These are phyloP conservation scores for Brenthis ino DNA, from an alignment of 2,888 invertebrate species.

Conservation along the genomic window DNA sequence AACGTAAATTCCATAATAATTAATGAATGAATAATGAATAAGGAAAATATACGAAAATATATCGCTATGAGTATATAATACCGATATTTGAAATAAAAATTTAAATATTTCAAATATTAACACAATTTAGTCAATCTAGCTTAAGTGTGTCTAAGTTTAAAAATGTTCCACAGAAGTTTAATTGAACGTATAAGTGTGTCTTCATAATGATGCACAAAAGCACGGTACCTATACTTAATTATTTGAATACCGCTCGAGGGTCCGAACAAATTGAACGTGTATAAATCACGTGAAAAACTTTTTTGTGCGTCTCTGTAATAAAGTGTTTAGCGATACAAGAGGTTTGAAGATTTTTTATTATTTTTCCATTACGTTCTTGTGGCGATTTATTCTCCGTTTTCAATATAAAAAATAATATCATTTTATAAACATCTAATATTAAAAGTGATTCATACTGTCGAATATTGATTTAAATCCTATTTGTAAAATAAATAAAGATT, in stretches of 20 bases:
- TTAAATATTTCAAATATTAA: too few species aligned
- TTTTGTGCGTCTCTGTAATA: slow-evolving; percentile 21
- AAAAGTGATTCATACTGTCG: too few species aligned
- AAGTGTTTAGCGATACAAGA: slow-evolving; percentile 21
- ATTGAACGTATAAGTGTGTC: neutral
- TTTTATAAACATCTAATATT: too few species aligned
- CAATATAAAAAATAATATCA: neutral
- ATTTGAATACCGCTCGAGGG: slow-evolving; percentile 23
- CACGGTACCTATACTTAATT: slow-evolving; percentile 14
- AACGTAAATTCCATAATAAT: too few species aligned
- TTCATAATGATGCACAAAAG: slow-evolving; percentile 8
- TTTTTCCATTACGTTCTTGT: slow-evolving; percentile 12
- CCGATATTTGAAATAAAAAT: too few species aligned
- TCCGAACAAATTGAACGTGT: slow-evolving; percentile 25
- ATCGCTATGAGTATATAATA: too few species aligned
- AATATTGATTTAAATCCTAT: too few species aligned
- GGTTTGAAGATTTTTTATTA: slow-evolving; percentile 8
- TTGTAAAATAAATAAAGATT: too few species aligned
- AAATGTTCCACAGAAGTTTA: slow-evolving; percentile 2
- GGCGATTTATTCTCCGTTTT: neutral
- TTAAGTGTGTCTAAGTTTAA: slow-evolving; percentile 11
- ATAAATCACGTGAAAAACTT: slow-evolving; percentile 17
- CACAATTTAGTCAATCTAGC: neutral
- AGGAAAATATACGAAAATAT: too few species aligned
- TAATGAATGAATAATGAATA: too few species aligned